Evolutionary conservation across 2,888 invertebrate genomes (phyloP), one percentile per base, ranked within the genome.

Genomic region (Ecliptopera silaceata): DNA sequence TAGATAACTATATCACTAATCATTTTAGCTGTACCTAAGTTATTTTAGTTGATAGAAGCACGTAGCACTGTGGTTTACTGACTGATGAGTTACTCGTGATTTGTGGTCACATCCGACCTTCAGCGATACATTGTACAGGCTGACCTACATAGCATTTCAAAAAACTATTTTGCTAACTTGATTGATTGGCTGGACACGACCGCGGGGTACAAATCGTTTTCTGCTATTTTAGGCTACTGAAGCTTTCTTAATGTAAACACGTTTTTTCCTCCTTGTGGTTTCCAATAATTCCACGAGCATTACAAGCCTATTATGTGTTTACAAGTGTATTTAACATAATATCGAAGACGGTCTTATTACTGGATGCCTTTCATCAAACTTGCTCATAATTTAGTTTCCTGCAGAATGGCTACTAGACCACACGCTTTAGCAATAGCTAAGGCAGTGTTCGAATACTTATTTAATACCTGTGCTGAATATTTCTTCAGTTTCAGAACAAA

Each of bases 101-200:
- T 44, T 51, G 43, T 51, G 51, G 51, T 44, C 42, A 44, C 36
- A 43, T 51, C 51, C 51, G 36, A 44, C 51, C 43, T 51, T 51
- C 20, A 26, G 4, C 41, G 10, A 49, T 29, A 51, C 43, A 36
- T 51, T 38, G 26, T 36, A 39, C n/a, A 18, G 41, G 15, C 51
- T 38, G 32, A 26, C 29, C 20, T 32, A 22, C 20, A 29, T 49
- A 42, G 42, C 32, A 43, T 36, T 51, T 43, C 17, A 50, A 43
- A 50, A 50, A 26, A 43, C 43, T 44, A 51, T 44, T n/a, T 43
- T 51, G 51, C 43, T 38, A 36, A 38, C 43, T 51, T 51, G 43
- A 51, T 51, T 51, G 43, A 51, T 51, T 49, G 41, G 41, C 49
- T 20, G 49, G 13, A 49, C 49, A 41, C 32, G 48, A 39, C 48